Conservation (phyloP, 2,113 vertebrate genomes). For the Scophthalmus maximus region DNA sequence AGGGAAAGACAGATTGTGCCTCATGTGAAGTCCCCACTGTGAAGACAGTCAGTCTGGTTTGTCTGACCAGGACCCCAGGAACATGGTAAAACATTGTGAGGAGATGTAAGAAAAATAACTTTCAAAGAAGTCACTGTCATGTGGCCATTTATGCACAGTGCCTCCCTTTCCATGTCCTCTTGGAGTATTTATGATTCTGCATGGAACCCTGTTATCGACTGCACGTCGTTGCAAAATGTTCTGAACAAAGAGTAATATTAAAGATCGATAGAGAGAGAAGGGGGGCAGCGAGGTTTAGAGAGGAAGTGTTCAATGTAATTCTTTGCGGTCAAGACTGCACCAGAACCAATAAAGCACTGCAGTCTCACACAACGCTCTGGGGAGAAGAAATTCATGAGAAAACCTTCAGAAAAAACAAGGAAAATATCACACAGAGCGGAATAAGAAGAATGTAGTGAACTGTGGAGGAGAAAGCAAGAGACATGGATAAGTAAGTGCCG, state of each 20-base stretch:
- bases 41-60: too few species aligned
- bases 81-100: not conserved
- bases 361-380: conserved; percentile 45
- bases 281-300: not conserved
- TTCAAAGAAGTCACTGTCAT: not conserved
- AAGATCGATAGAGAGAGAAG: not conserved
- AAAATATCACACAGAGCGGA: conserved; percentile 2
- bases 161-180: conserved; percentile 1
- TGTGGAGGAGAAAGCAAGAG: not conserved
- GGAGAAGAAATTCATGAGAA: conserved; percentile 32
- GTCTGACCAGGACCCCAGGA: too few species aligned
- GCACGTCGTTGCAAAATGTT: conserved; percentile 11
- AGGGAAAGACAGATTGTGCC: not conserved
- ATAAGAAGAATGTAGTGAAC: conserved; percentile 1
- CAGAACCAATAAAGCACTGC: conserved; percentile 61
- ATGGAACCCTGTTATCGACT: conserved; percentile 13
- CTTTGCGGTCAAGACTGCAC: conserved; percentile 34
- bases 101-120: not conserved
- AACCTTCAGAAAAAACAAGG: conserved; percentile 46
- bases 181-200: conserved; percentile 14
- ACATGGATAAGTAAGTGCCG: not conserved
- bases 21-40: too few species aligned
- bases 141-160: not conserved
- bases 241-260: conserved; percentile 48
- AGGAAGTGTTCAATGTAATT: conserved; percentile 9